Conservation (phyloP, 2,888 invertebrate species). For the Sthenelais limicola region DNA sequence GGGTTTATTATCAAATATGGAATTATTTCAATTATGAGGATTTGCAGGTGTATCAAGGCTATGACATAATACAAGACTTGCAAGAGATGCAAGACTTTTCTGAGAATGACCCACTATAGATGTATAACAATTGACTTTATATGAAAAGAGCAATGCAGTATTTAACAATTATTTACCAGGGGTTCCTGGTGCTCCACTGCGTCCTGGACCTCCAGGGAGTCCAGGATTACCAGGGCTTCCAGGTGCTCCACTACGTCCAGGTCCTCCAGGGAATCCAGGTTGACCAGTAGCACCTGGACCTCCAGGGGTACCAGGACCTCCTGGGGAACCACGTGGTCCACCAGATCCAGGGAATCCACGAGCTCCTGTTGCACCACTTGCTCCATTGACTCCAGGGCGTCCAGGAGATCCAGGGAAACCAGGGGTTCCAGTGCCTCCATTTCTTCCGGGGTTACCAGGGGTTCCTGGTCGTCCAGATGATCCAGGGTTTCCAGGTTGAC, state of each 20-base stretch:
- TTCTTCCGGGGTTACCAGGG: conserved; percentile 38
- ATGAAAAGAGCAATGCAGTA: no score
- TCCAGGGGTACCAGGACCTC: conserved; percentile 55
- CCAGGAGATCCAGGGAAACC: conserved; percentile 47
- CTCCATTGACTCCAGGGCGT: conserved; percentile 42
- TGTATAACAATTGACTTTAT: no score
- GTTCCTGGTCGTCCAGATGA: conserved; percentile 41
- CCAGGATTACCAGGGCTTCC: conserved; percentile 43
- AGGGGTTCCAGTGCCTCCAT: conserved; percentile 42
- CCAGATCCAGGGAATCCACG: conserved; percentile 40
- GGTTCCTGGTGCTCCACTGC: conserved; percentile 32
- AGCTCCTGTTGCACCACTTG: conserved; percentile 14
- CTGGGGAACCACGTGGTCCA: conserved; percentile 35
- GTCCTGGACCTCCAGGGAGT: conserved; percentile 35
- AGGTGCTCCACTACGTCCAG: conserved; percentile 23
- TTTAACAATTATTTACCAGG: no score
- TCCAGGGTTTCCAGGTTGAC: conserved; percentile 41
- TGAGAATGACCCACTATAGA: no score
- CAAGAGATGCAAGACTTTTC: no score
- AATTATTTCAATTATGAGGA: no score
- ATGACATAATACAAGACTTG: no score
- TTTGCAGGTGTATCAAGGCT: no score
- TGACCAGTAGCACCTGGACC: conserved; percentile 48
- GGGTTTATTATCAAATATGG: no score
- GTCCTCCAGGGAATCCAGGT: conserved; percentile 36